Percentiles rank a stretch among this genome's conserved stretches.
phyloP scores from a whole-genome alignment of 2,888 invertebrate genomes.

The Harpalus rufipes region DNA sequence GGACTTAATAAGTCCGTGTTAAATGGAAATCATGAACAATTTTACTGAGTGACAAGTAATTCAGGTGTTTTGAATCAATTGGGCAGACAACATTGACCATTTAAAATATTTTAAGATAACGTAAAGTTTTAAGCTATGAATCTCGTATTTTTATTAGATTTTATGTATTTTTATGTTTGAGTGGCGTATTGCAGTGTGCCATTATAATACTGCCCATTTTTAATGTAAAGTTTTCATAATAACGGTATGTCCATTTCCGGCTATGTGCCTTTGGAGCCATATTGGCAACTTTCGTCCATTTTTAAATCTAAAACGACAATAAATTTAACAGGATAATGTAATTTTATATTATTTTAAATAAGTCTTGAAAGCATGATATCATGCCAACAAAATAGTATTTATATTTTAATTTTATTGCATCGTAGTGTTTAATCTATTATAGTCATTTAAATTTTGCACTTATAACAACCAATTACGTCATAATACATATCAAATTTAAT shows the following conservation, averaged over 20 bases:
- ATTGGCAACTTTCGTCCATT: slow-evolving; percentile 56
- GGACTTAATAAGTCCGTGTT: slow-evolving; percentile 50
- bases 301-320: slow-evolving; percentile 50
- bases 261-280: slow-evolving; percentile 48
- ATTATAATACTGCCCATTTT: slow-evolving; percentile 53
- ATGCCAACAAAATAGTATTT: slow-evolving; percentile 56
- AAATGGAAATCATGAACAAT: slow-evolving; percentile 32
- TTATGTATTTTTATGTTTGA: not conserved
- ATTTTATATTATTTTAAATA: slow-evolving; percentile 33
- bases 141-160: slow-evolving; percentile 28
- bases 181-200: slow-evolving; percentile 43
- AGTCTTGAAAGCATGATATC: slow-evolving; percentile 24
- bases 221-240: slow-evolving; percentile 33
- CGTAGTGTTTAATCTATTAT: slow-evolving; percentile 29
- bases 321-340: slow-evolving; percentile 36
- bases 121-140: slow-evolving; percentile 41
- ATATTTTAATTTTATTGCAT: slow-evolving; percentile 58
- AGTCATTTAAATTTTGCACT: slow-evolving; percentile 56
- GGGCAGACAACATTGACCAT: slow-evolving; percentile 15
- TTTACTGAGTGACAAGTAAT: slow-evolving; percentile 45
- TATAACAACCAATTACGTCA: slow-evolving; percentile 60
- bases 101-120: slow-evolving; percentile 30
- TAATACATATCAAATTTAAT: slow-evolving; percentile 64
- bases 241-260: slow-evolving; percentile 5
- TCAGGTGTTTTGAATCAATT: slow-evolving; percentile 25